Evolutionary conservation across 2,113 vertebrate genomes (phyloP).

Genomic region (Cyphotilapia sp.): DNA sequence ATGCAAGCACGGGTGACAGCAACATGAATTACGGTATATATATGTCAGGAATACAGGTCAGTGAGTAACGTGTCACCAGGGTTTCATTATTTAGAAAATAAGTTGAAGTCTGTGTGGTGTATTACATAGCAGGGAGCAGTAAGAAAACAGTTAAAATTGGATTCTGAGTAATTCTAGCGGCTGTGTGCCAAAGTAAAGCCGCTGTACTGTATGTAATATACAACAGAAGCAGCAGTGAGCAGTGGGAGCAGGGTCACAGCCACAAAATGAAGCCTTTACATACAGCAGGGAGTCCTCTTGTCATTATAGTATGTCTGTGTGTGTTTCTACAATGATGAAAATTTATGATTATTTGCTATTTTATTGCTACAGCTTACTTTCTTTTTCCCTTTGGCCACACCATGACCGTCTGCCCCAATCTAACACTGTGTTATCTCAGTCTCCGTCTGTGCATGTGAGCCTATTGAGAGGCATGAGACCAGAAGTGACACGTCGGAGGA

Average conservation of each 20-base stretch:
- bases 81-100: background rate
- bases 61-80: background rate
- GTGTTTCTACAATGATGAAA: background rate
- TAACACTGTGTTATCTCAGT: background rate
- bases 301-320: background rate
- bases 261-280: background rate
- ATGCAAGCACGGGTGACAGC: background rate
- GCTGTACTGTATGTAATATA: background rate
- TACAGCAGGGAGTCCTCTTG: background rate
- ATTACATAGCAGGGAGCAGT: background rate
- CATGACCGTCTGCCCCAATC: background rate
- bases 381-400: background rate
- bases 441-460: background rate
- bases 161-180: background rate
- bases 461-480: constrained; percentile 37
- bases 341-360: background rate
- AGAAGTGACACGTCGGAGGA: constrained; percentile 35
- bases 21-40: background rate
- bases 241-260: background rate
- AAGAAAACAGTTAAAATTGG: background rate
- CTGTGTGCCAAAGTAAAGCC: background rate
- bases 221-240: background rate
- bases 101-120: background rate
- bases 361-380: background rate
- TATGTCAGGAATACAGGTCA: background rate